Evolutionary conservation across 2,888 invertebrate genomes (phyloP).

Genomic region (Pachydiplax longipennis): DNA sequence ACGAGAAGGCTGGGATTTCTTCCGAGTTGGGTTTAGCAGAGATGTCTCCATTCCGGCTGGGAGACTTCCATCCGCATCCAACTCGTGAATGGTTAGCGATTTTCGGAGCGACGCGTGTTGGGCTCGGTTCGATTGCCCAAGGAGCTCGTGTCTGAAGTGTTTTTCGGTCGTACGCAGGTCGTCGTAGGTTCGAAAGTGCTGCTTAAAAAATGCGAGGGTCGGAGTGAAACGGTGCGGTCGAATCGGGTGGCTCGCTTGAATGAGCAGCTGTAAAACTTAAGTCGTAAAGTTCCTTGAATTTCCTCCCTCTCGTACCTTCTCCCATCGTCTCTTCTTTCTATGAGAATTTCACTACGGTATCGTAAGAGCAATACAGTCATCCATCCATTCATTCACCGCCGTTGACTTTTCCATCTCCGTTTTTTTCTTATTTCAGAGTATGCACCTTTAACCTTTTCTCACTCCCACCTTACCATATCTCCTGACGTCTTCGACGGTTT

Average conservation of each 20-base stretch:
- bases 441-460: not conserved
- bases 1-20: not conserved
- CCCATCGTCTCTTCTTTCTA: not conserved
- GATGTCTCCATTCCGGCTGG: not conserved
- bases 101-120: not conserved
- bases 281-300: not conserved
- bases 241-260: not conserved
- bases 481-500: not conserved
- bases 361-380: not conserved
- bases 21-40: not conserved
- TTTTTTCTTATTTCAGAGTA: not conserved
- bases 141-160: not conserved
- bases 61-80: not conserved
- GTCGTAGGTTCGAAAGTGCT: not conserved
- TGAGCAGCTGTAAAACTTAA: not conserved
- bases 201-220: not conserved
- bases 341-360: not conserved
- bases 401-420: not conserved
- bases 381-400: not conserved
- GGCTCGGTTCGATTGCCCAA: not conserved
- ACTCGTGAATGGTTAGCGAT: not conserved
- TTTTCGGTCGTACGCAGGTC: no score
- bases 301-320: not conserved
- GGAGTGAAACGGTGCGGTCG: not conserved
- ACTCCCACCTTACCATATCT: not conserved